A percentile compares a stretch with the other conserved stretches of the same genome.
phyloP scores from a whole-genome alignment of 2,113 vertebrate genomes.

The Datnioides undecimradiatus region DNA sequence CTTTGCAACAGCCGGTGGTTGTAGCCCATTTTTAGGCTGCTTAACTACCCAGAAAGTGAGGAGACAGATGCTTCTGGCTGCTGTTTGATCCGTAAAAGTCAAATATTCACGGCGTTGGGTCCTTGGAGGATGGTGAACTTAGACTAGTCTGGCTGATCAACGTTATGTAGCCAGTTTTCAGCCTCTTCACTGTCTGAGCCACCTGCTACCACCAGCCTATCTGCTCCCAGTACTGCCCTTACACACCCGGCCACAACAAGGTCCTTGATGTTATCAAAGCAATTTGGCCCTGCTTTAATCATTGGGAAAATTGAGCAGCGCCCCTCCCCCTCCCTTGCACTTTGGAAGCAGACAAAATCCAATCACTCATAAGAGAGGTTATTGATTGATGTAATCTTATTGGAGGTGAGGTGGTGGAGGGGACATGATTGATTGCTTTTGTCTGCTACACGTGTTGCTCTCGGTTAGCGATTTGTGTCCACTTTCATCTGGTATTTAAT shows the following conservation, averaged over 20 bases:
- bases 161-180: neutral
- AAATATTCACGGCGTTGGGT: neutral
- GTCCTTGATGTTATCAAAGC: conserved; percentile 88
- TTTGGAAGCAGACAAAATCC: conserved; percentile 83
- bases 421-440: conserved; percentile 85
- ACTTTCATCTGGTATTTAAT: conserved; percentile 84
- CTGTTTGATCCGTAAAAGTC: neutral
- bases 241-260: conserved; percentile 82
- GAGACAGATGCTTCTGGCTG: neutral
- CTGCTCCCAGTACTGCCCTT: conserved; percentile 81
- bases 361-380: conserved; percentile 87
- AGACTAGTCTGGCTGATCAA: conserved; percentile 5
- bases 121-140: neutral
- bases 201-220: conserved; percentile 56
- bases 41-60: neutral
- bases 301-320: conserved; percentile 85
- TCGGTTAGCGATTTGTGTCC: conserved; percentile 76
- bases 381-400: conserved; percentile 91
- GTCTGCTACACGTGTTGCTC: conserved; percentile 85
- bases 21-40: neutral
- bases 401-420: conserved; percentile 80
- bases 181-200: conserved; percentile 47
- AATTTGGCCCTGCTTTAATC: conserved; percentile 89
- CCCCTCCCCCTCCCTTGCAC: conserved; percentile 61
- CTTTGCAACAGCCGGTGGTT: neutral